These are phyloP conservation scores for Notothenia rossii DNA, from an alignment of 2,113 vertebrate genomes.

Conservation along the genomic window DNA sequence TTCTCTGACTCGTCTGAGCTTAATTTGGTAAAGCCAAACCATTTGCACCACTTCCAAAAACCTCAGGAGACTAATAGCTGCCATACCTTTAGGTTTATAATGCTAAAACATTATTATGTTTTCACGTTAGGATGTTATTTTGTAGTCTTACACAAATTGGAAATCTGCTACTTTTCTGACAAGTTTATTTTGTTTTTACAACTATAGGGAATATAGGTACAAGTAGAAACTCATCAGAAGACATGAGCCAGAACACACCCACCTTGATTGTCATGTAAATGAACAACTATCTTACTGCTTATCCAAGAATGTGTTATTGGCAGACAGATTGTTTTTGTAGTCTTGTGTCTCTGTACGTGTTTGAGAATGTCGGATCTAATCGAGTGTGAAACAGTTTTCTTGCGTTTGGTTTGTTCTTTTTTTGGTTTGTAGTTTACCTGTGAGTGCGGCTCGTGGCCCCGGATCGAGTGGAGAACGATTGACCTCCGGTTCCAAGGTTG, in stretches of 20 bases:
- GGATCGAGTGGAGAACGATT: slow-evolving; percentile 82
- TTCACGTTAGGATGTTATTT: too few species aligned
- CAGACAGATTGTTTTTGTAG: not conserved
- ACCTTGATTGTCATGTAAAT: slow-evolving; percentile 14
- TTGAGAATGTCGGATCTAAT: not conserved
- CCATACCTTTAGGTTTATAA: too few species aligned
- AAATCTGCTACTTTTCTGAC: not conserved
- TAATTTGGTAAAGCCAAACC: too few species aligned
- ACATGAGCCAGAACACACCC: not conserved
- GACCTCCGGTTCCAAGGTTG: slow-evolving; percentile 90
- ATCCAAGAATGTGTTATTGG: not conserved
- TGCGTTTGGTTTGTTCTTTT: not conserved
- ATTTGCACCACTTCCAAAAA: not conserved
- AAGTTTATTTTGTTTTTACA: not conserved
- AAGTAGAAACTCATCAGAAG: not conserved
- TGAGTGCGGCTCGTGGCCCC: slow-evolving; percentile 85
- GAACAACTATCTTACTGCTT: not conserved
- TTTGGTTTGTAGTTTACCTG: slow-evolving; percentile 69
- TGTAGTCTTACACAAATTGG: not conserved
- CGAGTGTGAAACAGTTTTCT: not conserved
- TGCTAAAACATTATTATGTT: too few species aligned
- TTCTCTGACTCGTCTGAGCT: too few species aligned
- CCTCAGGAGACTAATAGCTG: not conserved
- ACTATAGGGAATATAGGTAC: not conserved
- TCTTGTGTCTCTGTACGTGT: not conserved